These are phyloP conservation scores for Luscinia megarhynchos DNA, from an alignment of 2,797 vertebrate genomes.

Conservation along the genomic window DNA sequence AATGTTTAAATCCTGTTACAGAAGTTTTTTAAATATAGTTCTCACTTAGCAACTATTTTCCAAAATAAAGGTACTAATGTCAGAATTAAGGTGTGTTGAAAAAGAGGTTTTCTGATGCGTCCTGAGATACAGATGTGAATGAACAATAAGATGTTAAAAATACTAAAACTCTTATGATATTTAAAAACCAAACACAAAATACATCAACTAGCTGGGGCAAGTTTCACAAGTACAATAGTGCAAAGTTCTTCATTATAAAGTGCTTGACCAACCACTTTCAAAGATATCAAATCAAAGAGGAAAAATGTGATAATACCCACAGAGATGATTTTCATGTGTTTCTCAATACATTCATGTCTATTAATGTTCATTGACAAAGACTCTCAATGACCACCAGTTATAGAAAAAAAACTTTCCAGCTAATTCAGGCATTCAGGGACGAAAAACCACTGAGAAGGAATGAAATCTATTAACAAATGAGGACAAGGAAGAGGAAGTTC, in stretches of 20 bases:
- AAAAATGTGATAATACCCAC: background rate
- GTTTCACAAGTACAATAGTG: background rate
- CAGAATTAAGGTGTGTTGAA: background rate
- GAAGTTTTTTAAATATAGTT: background rate
- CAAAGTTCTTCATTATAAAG: background rate
- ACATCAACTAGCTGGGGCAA: background rate
- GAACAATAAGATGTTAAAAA: background rate
- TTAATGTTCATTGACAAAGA: background rate
- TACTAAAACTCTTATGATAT: background rate
- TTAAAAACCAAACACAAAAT: background rate
- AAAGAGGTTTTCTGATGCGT: background rate
- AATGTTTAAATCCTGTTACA: conserved; percentile 9
- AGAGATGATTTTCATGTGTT: background rate
- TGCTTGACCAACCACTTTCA: background rate
- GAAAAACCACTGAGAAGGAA: background rate
- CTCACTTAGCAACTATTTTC: conserved; percentile 8
- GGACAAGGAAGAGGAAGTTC: background rate
- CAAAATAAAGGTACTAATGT: conserved; percentile 1
- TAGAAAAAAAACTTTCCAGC: background rate
- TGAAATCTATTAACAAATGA: conserved; percentile 11
- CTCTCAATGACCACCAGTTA: background rate
- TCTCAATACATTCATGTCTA: background rate
- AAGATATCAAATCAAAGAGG: background rate
- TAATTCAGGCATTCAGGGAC: conserved; percentile 1
- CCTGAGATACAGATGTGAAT: background rate